A percentile compares a stretch with the other conserved stretches of the same genome.
These are phyloP conservation scores for Camponotus vicinus DNA, from an alignment of 1,140 invertebrate species.

Conservation along the genomic window DNA sequence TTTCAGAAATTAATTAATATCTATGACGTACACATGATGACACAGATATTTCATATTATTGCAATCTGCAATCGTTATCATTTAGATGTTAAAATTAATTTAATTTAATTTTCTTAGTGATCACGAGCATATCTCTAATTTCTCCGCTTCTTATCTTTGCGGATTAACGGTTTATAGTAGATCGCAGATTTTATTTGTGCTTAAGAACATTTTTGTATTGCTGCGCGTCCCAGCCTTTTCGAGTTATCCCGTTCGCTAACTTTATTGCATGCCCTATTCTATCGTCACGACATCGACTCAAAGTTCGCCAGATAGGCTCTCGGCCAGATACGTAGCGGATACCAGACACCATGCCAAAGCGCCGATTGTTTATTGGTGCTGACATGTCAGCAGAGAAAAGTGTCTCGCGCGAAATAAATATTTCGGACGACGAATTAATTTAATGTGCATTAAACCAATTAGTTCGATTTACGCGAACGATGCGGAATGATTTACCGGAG, in stretches of 20 bases:
- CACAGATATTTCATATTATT: neutral
- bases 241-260: neutral
- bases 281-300: conserved; percentile 12
- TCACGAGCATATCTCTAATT: neutral
- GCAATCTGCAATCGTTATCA: neutral
- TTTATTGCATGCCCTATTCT: neutral
- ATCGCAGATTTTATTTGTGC: conserved; percentile 27
- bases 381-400: neutral
- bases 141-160: neutral
- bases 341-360: conserved; percentile 55
- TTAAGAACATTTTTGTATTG: neutral
- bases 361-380: conserved; percentile 64
- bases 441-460: neutral
- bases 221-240: neutral
- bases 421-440: conserved; percentile 15
- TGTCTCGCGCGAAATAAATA: conserved; percentile 9
- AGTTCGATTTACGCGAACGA: neutral
- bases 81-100: conserved; percentile 24
- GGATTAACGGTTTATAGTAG: conserved; percentile 24
- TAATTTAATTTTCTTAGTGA: neutral
- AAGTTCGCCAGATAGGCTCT: conserved; percentile 29
- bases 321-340: conserved; percentile 58
- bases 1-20: conserved; percentile 23
- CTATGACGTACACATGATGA: neutral
- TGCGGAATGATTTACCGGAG: conserved; percentile 3